Percentiles rank a stretch among this genome's conserved stretches.
phyloP scores from a whole-genome alignment of 2,113 vertebrate genomes.

The Oncorhynchus keta region DNA sequence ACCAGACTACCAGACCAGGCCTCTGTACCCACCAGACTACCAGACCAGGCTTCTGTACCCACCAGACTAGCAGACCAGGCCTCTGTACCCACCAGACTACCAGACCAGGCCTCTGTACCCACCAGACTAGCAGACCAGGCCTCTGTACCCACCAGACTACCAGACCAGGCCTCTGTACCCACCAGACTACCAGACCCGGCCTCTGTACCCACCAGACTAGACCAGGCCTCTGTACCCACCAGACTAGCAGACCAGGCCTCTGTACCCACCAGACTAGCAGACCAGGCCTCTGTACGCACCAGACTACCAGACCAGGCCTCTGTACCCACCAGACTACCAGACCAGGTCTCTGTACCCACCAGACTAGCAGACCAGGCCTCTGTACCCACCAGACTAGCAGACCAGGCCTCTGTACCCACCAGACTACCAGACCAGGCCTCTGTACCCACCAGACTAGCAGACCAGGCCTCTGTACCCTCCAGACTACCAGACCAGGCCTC shows the following conservation, averaged over 20 bases:
- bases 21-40: neutral
- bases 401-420: too few relatives aligned
- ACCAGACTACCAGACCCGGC: slow-evolving; percentile 67
- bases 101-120: slow-evolving; percentile 61
- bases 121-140: slow-evolving; percentile 60
- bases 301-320: too few relatives aligned
- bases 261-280: slow-evolving; percentile 55
- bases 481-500: neutral
- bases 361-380: too few relatives aligned
- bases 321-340: too few relatives aligned
- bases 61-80: slow-evolving; percentile 31
- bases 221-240: slow-evolving; percentile 39
- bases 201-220: slow-evolving; percentile 43
- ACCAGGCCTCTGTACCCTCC: too few relatives aligned
- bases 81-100: slow-evolving; percentile 50
- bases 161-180: too few relatives aligned
- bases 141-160: slow-evolving; percentile 52
- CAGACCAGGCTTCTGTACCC: slow-evolving; percentile 62
- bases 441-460: too few relatives aligned
- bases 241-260: slow-evolving; percentile 21
- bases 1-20: slow-evolving; percentile 5
- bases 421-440: too few relatives aligned
- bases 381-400: too few relatives aligned
- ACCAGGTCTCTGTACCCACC: too few relatives aligned
- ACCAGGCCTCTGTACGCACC: neutral